These are phyloP conservation scores for Lottia gigantea DNA, from an alignment of 2,888 invertebrate genomes.

Conservation along the genomic window DNA sequence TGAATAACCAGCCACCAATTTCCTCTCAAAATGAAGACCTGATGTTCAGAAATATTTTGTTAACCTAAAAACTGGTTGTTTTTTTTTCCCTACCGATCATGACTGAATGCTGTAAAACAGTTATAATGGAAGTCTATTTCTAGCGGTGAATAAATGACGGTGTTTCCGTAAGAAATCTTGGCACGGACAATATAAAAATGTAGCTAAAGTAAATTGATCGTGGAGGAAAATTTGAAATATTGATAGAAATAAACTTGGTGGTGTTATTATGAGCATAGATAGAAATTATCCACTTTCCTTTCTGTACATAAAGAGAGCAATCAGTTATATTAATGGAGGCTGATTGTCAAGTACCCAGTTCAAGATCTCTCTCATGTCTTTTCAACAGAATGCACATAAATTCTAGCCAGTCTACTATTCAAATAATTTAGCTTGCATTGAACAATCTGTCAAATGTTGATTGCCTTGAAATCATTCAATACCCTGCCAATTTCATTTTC, in stretches of 20 bases:
- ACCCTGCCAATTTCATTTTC: too few relatives aligned
- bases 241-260: not conserved
- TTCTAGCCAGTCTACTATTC: too few relatives aligned
- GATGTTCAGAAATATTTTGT: conserved; percentile 11
- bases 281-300: conserved; percentile 8
- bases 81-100: not conserved
- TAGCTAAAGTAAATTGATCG: conserved; percentile 3
- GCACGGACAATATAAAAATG: conserved; percentile 4
- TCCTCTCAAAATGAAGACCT: conserved; percentile 8
- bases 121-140: conserved; percentile 6
- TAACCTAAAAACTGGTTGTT: not conserved
- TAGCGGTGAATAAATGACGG: not conserved
- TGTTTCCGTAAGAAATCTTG: conserved; percentile 4
- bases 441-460: too few relatives aligned
- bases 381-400: too few relatives aligned
- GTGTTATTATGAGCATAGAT: conserved; percentile 3
- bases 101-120: not conserved
- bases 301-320: not conserved
- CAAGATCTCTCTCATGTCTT: too few relatives aligned
- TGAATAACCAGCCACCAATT: conserved; percentile 5
- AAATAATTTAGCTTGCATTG: too few relatives aligned
- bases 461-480: too few relatives aligned
- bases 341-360: too few relatives aligned
- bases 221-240: conserved; percentile 6
- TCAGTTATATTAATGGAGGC: not conserved